Conservation (phyloP, 2,888 invertebrate species). For the Napeogenes inachia region DNA sequence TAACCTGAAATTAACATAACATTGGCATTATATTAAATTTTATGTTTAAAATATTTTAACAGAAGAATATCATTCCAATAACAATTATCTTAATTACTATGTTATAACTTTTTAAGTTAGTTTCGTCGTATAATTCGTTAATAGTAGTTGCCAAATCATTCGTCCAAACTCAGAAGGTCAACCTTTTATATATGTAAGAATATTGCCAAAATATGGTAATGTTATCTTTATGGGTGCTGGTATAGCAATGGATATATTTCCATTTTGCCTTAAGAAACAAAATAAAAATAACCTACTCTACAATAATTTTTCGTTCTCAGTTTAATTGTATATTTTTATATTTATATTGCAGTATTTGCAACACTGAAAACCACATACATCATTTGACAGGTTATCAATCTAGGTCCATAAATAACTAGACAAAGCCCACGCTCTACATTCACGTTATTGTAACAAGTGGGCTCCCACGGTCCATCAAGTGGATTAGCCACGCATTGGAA, state of each 20-base stretch:
- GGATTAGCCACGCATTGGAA: conserved; percentile 31
- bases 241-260: conserved; percentile 10
- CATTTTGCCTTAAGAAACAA: no score
- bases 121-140: no score
- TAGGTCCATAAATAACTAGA: conserved; percentile 24
- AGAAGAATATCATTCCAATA: no score
- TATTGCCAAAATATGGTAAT: conserved; percentile 20
- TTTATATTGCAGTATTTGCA: neutral
- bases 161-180: conserved; percentile 22
- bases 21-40: no score
- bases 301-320: no score
- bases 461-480: conserved; percentile 31
- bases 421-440: conserved; percentile 24
- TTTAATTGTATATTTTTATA: no score
- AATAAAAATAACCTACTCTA: no score
- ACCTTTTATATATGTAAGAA: conserved; percentile 9
- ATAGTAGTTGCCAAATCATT: conserved; percentile 17
- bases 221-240: conserved; percentile 10
- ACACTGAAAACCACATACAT: conserved; percentile 16
- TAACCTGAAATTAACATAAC: no score
- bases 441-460: conserved; percentile 24
- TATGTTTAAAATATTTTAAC: no score
- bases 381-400: conserved; percentile 23
- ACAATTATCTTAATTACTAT: no score
- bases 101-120: no score